Evolutionary conservation across 1,140 invertebrate species (phyloP), one percentile per base, ranked within the genome.

Genomic region (Drosophila ironensis): DNA sequence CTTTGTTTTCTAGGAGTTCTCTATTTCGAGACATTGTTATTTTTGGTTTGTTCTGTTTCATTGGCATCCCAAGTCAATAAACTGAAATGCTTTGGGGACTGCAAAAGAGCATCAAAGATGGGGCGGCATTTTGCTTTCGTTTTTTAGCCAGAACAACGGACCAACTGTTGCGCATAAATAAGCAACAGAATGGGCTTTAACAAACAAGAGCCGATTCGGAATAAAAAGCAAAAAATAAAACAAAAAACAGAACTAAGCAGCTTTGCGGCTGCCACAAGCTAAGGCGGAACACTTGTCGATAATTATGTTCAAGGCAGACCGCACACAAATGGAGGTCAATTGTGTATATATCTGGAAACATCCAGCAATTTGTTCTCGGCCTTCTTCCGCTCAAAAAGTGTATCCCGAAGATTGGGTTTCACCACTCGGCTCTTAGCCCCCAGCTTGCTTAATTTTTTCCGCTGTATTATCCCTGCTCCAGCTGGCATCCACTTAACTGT

Each of bases 121-220:
- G 14, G 9, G 28, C 46, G 54, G 40, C 59, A n/a, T n/a, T n/a
- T 63, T 37, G 22, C 37, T 53, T 61, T 59, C 61, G 37, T 56
- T 68, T 67, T 63, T 48, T 59, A 17, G 17, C n/a, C 8, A 48
- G 63, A 19, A 54, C 47, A 74, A 72, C 42, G 14, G 59, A 46
- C 57, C 78, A 84, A 84, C 78, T 86, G 80, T 86, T 84, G 78
- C 70, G 63, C 78, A 69, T 84, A 84, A 84, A 84, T 77, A 84
- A 73, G 41, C 35, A 54, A 56, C 24, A 27, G 17, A 76, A 57
- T 71, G 38, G 37, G 50, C 54, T 72, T 71, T 71, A 61, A 61
- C 56, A 30, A 64, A 60, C 38, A 77, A 64, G 35, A 60, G 11
- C 14, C 16, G 24, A 22, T 14, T 25, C 7, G 12, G 6, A 28